Evolutionary conservation across 2,113 vertebrate species (phyloP).

Genomic region (Seriola rivoliana): DNA sequence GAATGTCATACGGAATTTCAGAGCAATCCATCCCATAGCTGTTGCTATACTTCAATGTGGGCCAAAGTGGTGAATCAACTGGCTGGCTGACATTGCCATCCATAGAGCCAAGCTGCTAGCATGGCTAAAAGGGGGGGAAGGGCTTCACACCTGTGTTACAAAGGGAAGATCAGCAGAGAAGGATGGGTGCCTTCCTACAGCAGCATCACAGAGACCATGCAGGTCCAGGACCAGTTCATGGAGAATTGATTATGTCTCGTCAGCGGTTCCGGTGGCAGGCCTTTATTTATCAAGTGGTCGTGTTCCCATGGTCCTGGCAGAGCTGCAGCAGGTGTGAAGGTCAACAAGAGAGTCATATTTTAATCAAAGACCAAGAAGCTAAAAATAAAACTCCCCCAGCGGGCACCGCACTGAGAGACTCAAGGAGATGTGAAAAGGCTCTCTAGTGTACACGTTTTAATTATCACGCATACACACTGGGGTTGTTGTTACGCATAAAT

Average conservation of each 20-base stretch:
- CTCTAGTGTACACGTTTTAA: slow-evolving; percentile 56
- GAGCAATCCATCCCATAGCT: neutral
- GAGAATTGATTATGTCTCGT: slow-evolving; percentile 68
- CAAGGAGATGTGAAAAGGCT: slow-evolving; percentile 66
- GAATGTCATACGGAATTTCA: neutral
- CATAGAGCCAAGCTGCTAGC: no score
- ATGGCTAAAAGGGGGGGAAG: no score
- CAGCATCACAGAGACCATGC: neutral
- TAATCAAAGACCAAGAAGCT: slow-evolving; percentile 80
- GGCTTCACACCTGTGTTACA: neutral
- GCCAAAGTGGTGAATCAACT: no score
- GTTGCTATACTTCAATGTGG: neutral
- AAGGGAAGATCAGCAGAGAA: neutral
- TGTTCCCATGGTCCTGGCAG: slow-evolving; percentile 64
- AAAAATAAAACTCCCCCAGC: slow-evolving; percentile 73
- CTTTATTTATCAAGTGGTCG: slow-evolving; percentile 69
- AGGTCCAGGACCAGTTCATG: slow-evolving; percentile 7
- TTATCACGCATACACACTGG: slow-evolving; percentile 68
- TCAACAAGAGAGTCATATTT: slow-evolving; percentile 76
- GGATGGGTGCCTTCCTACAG: neutral
- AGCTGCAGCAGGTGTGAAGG: slow-evolving; percentile 79
- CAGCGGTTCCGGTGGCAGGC: slow-evolving; percentile 58
- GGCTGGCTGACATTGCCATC: no score
- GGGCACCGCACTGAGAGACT: slow-evolving; percentile 44
- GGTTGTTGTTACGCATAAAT: slow-evolving; percentile 64